Conservation (phyloP, 2,797 vertebrate species). For the Neostethus bicornis region DNA sequence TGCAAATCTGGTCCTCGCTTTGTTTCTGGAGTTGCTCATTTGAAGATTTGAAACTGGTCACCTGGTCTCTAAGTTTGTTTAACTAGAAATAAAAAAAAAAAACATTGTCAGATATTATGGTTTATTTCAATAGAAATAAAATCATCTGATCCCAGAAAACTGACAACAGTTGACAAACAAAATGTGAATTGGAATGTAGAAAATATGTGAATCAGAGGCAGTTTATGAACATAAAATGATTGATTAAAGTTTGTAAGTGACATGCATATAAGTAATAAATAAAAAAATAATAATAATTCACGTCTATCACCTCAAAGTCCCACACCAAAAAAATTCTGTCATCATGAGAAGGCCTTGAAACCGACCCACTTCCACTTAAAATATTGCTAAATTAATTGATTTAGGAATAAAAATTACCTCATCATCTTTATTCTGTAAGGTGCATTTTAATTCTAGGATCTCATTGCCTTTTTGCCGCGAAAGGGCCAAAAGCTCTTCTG, state of each 20-base stretch:
- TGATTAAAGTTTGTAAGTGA: too few species aligned
- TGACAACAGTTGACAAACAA: not conserved
- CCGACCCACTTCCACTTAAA: too few species aligned
- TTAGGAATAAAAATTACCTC: constrained; percentile 79
- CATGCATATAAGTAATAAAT: not conserved
- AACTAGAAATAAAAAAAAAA: constrained; percentile 74
- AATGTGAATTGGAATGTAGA: not conserved
- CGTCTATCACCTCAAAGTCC: too few species aligned
- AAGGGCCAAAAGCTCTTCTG: constrained; percentile 89
- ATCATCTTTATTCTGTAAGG: constrained; percentile 91
- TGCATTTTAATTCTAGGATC: constrained; percentile 92
- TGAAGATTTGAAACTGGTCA: constrained; percentile 86
- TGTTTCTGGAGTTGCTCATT: constrained; percentile 91
- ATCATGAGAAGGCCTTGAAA: too few species aligned
- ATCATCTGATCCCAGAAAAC: not conserved
- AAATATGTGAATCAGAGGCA: not conserved
- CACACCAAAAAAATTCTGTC: too few species aligned
- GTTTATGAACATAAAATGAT: too few species aligned
- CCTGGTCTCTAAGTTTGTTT: constrained; percentile 88
- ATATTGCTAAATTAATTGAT: too few species aligned
- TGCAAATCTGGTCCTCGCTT: constrained; percentile 88
- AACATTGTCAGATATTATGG: not conserved
- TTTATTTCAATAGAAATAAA: not conserved
- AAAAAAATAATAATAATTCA: too few species aligned
- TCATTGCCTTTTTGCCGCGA: constrained; percentile 92